Evolutionary conservation across 2,797 vertebrate species (phyloP).

Genomic region (Arnoldichthys spilopterus): DNA sequence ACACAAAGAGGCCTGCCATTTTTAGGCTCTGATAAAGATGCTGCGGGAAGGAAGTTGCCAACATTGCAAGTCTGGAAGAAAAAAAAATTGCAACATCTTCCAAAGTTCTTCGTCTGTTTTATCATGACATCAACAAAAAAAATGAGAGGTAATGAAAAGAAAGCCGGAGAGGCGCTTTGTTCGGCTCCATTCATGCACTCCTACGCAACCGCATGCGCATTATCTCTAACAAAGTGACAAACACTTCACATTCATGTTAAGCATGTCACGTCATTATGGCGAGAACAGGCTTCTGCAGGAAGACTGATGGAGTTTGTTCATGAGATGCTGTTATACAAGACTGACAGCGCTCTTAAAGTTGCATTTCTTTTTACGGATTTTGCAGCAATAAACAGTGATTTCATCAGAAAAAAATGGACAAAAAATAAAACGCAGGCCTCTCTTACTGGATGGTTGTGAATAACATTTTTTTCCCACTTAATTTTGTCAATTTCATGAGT

Average conservation of each 20-base stretch:
- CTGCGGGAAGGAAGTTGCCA: neutral
- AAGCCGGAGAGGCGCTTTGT: constrained; percentile 15
- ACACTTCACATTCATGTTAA: constrained; percentile 29
- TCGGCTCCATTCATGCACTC: constrained; percentile 21
- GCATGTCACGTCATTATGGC: constrained; percentile 17
- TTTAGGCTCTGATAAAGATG: constrained; percentile 15
- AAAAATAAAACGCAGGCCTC: constrained; percentile 10
- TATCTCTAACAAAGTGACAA: constrained; percentile 38
- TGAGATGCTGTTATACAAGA: constrained; percentile 5
- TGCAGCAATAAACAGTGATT: neutral
- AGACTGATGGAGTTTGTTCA: constrained; percentile 27
- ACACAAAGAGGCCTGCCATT: constrained; percentile 1
- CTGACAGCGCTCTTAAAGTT: constrained; percentile 13
- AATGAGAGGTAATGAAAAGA: constrained; percentile 22
- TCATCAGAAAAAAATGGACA: neutral
- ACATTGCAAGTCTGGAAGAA: neutral
- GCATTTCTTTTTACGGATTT: neutral
- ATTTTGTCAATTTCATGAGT: constrained; percentile 43
- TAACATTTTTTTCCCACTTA: constrained; percentile 29
- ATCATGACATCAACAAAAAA: constrained; percentile 18
- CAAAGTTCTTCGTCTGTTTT: constrained; percentile 13
- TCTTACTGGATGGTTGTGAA: constrained; percentile 20
- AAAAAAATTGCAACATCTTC: neutral
- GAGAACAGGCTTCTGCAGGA: constrained; percentile 34
- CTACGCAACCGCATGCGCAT: constrained; percentile 4